Percentiles rank a stretch among this genome's conserved stretches.
Conservation (phyloP, 92 coral and sea anemone species). For the Anthopleura xanthogrammica region DNA sequence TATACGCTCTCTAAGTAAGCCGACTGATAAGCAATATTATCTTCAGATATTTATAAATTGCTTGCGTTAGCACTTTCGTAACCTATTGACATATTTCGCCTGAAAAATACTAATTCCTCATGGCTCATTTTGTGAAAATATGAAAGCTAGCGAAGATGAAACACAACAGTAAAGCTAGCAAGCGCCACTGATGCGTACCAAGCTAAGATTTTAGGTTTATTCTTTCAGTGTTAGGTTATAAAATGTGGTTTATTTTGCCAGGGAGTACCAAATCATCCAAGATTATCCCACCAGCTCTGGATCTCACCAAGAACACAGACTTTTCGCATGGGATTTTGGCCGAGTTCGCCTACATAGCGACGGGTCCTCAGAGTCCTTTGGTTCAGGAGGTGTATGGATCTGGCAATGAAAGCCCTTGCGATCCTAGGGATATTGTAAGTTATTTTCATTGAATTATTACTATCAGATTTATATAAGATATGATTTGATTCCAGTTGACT, state of each 20-base stretch:
- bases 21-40: neutral
- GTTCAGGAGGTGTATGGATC: constrained; percentile 67
- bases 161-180: neutral
- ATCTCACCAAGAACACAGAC: constrained; percentile 35
- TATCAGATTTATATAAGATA: too few species aligned
- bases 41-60: neutral
- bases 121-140: neutral
- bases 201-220: neutral
- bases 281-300: constrained; percentile 70
- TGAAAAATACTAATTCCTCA: neutral
- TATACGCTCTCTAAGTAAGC: neutral
- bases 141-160: neutral
- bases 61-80: neutral
- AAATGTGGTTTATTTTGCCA: neutral
- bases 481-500: too few species aligned
- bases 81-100: neutral
- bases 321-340: constrained; percentile 69
- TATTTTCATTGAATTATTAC: neutral
- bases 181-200: neutral
- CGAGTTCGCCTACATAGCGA: constrained; percentile 93
- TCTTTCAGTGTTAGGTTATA: neutral
- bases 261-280: constrained; percentile 36
- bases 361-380: constrained; percentile 94
- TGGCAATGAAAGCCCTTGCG: constrained; percentile 34
- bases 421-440: constrained; percentile 61